Evolutionary conservation across 1,140 invertebrate genomes (phyloP).

Genomic region (Leptinotarsa texana): DNA sequence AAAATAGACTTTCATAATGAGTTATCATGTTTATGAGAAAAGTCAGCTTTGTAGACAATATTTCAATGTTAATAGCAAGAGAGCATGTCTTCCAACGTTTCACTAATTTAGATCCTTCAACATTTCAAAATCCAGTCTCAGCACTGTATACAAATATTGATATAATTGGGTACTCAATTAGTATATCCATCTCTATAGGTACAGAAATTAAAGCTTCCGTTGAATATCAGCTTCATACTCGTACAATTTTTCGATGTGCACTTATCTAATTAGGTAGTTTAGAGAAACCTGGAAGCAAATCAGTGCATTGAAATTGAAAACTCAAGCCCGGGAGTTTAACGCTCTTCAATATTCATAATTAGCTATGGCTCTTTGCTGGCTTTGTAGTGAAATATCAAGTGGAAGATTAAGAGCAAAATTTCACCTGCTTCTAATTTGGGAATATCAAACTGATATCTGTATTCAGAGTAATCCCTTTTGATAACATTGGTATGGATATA

Average conservation of each 20-base stretch:
- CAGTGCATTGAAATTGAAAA: too few species aligned
- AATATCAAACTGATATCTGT: not conserved
- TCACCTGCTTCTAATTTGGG: not conserved
- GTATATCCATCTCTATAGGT: too few species aligned
- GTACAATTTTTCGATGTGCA: not conserved
- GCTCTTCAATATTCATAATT: conserved; percentile 2
- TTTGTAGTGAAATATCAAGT: not conserved
- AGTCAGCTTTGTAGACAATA: too few species aligned
- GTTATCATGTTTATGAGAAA: too few species aligned
- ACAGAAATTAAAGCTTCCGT: not conserved
- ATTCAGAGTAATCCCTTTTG: not conserved
- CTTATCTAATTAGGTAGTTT: not conserved
- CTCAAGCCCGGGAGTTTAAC: not conserved
- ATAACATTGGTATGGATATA: too few species aligned
- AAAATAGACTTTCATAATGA: too few species aligned
- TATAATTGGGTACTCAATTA: too few species aligned
- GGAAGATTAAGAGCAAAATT: not conserved
- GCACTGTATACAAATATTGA: too few species aligned
- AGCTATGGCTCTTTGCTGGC: not conserved
- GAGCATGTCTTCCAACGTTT: too few species aligned
- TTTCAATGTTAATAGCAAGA: too few species aligned
- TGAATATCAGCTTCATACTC: not conserved
- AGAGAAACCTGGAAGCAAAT: not conserved
- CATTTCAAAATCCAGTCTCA: too few species aligned
- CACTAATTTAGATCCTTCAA: too few species aligned